phyloP scores from a whole-genome alignment of 2,113 vertebrate species.

The Tyrannus savana region DNA sequence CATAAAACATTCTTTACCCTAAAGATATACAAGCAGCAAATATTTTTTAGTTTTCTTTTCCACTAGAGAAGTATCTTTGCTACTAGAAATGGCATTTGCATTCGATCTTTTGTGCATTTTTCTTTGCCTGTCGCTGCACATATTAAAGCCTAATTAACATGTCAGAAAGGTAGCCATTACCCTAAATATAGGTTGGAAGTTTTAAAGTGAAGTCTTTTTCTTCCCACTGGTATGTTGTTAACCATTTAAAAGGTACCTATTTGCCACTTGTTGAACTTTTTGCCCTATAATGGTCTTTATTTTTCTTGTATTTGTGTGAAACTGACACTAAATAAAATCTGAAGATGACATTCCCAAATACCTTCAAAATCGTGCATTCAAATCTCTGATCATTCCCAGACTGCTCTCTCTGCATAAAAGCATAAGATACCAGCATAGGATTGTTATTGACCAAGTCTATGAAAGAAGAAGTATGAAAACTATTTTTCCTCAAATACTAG shows the following conservation, averaged over 20 bases:
- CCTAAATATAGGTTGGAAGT: constrained; percentile 36
- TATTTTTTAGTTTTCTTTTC: constrained; percentile 52
- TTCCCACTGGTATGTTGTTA: background rate
- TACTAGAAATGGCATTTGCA: constrained; percentile 39
- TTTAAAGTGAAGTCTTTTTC: background rate
- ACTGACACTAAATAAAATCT: background rate
- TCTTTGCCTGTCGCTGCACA: constrained; percentile 35
- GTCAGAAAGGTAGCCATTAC: constrained; percentile 53
- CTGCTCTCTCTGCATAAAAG: background rate
- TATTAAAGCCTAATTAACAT: constrained; percentile 62
- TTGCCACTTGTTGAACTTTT: constrained; percentile 57
- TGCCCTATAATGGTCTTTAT: background rate
- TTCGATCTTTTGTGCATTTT: constrained; percentile 38
- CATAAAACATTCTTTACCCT: constrained; percentile 32
- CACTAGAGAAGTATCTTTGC: constrained; percentile 40
- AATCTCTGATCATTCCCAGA: background rate
- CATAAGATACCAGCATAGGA: background rate
- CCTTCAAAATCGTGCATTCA: background rate
- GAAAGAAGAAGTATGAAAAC: background rate
- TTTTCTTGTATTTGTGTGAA: background rate
- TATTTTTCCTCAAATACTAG: background rate
- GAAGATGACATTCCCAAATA: background rate
- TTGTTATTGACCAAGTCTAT: background rate
- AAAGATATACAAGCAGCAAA: constrained; percentile 40
- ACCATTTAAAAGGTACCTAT: constrained; percentile 8